Evolutionary conservation across 2,113 vertebrate genomes (phyloP).

Genomic region (Anser cygnoides): DNA sequence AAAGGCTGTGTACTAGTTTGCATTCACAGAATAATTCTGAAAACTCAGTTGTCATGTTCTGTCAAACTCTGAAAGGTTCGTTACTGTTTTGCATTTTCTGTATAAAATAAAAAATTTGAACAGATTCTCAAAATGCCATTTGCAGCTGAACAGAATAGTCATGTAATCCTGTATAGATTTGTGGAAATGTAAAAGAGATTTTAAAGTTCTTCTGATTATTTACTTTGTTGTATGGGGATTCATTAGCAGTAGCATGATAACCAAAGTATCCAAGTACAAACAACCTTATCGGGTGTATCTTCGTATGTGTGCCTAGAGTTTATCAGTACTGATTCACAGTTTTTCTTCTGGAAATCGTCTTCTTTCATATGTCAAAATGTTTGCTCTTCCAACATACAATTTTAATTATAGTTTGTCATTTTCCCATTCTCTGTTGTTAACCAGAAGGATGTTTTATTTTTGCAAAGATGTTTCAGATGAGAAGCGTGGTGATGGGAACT

Average conservation of each 20-base stretch:
- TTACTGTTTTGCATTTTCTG: not conserved
- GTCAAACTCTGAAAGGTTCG: not conserved
- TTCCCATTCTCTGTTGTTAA: slow-evolving; percentile 12
- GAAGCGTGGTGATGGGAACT: slow-evolving; percentile 64
- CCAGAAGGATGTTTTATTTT: not conserved
- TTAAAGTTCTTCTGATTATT: not conserved
- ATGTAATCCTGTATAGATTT: not conserved
- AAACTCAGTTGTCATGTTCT: not conserved
- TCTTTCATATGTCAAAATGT: not conserved
- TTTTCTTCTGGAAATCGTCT: not conserved
- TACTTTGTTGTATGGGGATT: not conserved
- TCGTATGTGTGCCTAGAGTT: not conserved
- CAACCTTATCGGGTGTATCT: not conserved
- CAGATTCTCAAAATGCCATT: not conserved
- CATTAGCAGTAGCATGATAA: not conserved
- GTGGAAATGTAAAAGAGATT: not conserved
- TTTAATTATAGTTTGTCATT: not conserved
- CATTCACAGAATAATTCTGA: not conserved
- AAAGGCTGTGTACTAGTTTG: not conserved
- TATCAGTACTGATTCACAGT: not conserved
- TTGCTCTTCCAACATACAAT: not conserved
- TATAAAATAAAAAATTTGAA: not conserved
- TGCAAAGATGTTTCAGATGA: slow-evolving; percentile 74
- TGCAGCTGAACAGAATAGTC: not conserved
- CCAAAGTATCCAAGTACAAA: not conserved